Conservation (phyloP, 2,113 vertebrate species). For the Strix uralensis region DNA sequence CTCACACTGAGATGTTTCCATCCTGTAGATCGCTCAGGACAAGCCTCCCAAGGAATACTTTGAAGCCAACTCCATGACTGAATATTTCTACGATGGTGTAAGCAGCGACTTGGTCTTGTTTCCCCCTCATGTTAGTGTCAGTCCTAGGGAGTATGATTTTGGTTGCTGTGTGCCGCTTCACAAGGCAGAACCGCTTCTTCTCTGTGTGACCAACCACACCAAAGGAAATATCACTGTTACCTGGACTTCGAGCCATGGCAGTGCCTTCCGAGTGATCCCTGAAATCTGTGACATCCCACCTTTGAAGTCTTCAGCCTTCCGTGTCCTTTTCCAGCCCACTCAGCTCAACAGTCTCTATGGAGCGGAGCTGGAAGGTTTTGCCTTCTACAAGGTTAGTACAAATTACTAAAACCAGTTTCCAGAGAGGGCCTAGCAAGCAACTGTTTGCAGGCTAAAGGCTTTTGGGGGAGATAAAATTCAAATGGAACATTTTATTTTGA, state of each 20-base stretch:
- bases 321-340: conserved; percentile 80
- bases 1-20: not conserved
- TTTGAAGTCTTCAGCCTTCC: conserved; percentile 82
- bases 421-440: not conserved
- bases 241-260: conserved; percentile 77
- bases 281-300: conserved; percentile 79
- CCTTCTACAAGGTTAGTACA: conserved; percentile 81
- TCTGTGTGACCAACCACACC: conserved; percentile 87
- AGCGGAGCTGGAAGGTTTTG: conserved; percentile 88
- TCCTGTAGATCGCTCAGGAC: conserved; percentile 40
- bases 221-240: conserved; percentile 80
- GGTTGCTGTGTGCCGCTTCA: conserved; percentile 62
- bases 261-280: conserved; percentile 81
- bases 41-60: not conserved
- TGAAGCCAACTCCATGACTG: conserved; percentile 63
- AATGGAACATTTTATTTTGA: not conserved
- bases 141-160: conserved; percentile 81
- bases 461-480: not conserved
- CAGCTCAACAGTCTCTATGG: conserved; percentile 77
- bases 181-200: conserved; percentile 34
- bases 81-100: conserved; percentile 72
- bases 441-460: not conserved
- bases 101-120: conserved; percentile 42
- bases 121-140: conserved; percentile 75
- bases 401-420: not conserved